Evolutionary conservation across 2,113 vertebrate genomes (phyloP).

Genomic region (Tachycineta bicolor): DNA sequence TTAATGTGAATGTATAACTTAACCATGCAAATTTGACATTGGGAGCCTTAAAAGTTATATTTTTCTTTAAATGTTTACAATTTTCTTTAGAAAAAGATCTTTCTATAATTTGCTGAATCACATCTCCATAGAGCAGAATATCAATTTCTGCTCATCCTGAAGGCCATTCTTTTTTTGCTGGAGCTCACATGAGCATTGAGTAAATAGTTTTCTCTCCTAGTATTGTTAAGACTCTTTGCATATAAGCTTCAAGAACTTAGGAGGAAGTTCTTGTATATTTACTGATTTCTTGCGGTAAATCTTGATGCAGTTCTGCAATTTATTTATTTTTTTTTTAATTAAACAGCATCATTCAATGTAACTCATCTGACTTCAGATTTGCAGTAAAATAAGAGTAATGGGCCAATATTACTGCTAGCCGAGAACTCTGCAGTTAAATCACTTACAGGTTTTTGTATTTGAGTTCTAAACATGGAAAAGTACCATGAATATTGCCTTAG

Average conservation of each 20-base stretch:
- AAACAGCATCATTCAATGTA: neutral
- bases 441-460: neutral
- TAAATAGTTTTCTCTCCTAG: neutral
- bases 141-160: neutral
- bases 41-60: neutral
- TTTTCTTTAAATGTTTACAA: neutral
- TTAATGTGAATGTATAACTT: neutral
- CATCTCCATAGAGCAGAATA: neutral
- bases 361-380: neutral
- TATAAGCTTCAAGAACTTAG: neutral
- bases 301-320: neutral
- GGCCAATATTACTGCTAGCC: neutral
- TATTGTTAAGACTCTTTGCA: neutral
- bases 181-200: neutral
- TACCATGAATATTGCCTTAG: neutral
- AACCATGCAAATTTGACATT: neutral
- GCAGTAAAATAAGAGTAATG: neutral
- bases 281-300: neutral
- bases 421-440: neutral
- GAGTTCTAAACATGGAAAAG: neutral
- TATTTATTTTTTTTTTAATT: neutral
- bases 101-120: neutral
- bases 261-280: neutral
- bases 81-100: neutral
- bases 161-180: neutral